phyloP scores from a whole-genome alignment of 1,140 invertebrate species.

The Trichonephila clavata region DNA sequence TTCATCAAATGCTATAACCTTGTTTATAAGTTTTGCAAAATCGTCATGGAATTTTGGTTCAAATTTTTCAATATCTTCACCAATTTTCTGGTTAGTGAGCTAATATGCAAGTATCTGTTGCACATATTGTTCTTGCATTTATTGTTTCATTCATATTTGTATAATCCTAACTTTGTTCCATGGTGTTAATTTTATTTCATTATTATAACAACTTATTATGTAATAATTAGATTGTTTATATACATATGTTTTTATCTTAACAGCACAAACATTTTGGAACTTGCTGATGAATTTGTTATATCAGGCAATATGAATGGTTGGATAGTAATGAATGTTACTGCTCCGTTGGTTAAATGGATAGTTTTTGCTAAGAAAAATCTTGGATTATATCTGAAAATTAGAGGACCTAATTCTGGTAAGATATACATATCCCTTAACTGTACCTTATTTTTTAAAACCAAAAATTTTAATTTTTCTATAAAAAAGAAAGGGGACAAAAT shows the following conservation, averaged over 20 bases:
- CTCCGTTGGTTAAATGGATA: conserved; percentile 77
- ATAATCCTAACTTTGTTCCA: background rate
- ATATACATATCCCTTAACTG: no score
- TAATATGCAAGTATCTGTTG: no score
- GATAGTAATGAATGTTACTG: conserved; percentile 78
- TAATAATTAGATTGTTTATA: background rate
- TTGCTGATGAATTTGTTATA: conserved; percentile 56
- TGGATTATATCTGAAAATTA: conserved; percentile 93
- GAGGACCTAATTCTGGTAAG: conserved; percentile 79
- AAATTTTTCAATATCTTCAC: no score
- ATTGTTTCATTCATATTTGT: background rate
- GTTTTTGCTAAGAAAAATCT: conserved; percentile 89
- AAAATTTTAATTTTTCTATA: no score
- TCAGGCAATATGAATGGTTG: conserved; percentile 74
- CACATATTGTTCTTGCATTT: background rate
- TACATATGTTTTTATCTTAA: background rate
- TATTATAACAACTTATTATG: background rate
- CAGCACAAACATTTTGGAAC: conserved; percentile 59
- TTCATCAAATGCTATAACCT: no score
- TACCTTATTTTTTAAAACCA: no score
- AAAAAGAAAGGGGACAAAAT: no score
- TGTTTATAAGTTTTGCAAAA: no score
- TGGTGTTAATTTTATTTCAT: background rate
- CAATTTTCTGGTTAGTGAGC: no score
- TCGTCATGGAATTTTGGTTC: no score